These are phyloP conservation scores for Bugula neritina DNA, from an alignment of 2,888 invertebrate species.

Conservation along the genomic window DNA sequence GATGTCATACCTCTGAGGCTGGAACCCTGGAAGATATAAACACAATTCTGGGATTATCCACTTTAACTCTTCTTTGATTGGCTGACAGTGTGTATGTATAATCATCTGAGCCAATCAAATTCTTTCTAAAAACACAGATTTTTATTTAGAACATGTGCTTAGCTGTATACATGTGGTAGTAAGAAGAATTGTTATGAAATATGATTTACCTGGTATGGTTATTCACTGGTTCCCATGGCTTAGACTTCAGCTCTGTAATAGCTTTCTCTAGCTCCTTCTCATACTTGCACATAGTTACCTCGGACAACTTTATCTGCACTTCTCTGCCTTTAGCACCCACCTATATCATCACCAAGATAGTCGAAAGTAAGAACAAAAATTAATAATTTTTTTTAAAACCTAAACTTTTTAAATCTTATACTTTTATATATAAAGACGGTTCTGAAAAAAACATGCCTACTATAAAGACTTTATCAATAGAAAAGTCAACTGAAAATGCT, in stretches of 20 bases:
- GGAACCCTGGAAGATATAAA: slow-evolving; percentile 50
- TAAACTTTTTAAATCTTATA: too few relatives aligned
- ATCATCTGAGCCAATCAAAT: neutral
- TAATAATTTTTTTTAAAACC: too few relatives aligned
- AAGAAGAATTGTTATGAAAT: too few relatives aligned
- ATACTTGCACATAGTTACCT: slow-evolving; percentile 13
- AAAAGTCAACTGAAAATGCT: too few relatives aligned
- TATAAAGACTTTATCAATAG: too few relatives aligned
- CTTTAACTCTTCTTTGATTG: slow-evolving; percentile 20
- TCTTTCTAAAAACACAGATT: neutral
- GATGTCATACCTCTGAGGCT: slow-evolving; percentile 46
- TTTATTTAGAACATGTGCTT: neutral
- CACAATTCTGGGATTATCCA: slow-evolving; percentile 41
- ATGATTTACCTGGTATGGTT: slow-evolving; percentile 10
- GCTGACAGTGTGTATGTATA: neutral
- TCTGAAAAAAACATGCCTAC: too few relatives aligned
- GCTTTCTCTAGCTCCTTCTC: slow-evolving; percentile 17
- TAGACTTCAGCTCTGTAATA: slow-evolving; percentile 5
- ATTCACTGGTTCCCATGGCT: slow-evolving; percentile 17
- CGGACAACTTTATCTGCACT: neutral
- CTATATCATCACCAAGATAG: too few relatives aligned
- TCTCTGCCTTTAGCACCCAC: slow-evolving; percentile 9
- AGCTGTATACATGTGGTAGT: too few relatives aligned
- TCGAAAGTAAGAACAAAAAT: too few relatives aligned
- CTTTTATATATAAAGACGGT: too few relatives aligned